Evolutionary conservation across 1,140 invertebrate species (phyloP).

Genomic region (Macrotrachela quadricornifera): DNA sequence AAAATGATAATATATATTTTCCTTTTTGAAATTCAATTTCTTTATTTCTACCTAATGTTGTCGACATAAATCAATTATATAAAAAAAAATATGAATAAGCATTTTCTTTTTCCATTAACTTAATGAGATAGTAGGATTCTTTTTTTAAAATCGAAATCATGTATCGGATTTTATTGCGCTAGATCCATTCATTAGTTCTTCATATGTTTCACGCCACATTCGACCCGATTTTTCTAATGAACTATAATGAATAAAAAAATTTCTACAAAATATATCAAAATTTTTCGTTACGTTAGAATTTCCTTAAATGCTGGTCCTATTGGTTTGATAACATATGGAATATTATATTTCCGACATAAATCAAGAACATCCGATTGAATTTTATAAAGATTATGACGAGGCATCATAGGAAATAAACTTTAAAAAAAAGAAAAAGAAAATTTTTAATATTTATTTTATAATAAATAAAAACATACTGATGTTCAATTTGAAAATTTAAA

Average conservation of each 20-base stretch:
- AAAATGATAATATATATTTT: no score
- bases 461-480: slow-evolving; percentile 19
- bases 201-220: slow-evolving; percentile 7
- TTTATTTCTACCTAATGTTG: no score
- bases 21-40: no score
- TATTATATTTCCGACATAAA: slow-evolving; percentile 24
- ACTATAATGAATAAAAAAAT: neutral
- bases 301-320: slow-evolving; percentile 21
- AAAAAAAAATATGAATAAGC: no score
- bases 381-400: slow-evolving; percentile 26
- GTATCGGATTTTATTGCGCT: no score
- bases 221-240: slow-evolving; percentile 5
- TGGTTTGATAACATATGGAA: slow-evolving; percentile 21
- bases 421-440: neutral
- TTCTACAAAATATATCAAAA: neutral
- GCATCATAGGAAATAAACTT: slow-evolving; percentile 30
- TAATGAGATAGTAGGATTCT: no score
- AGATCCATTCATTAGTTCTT: neutral
- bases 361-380: slow-evolving; percentile 22
- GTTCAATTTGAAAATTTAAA: slow-evolving; percentile 31
- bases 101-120: no score
- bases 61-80: no score
- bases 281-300: slow-evolving; percentile 19
- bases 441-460: neutral
- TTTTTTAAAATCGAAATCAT: no score